These are phyloP conservation scores for Tineola bisselliella DNA, from an alignment of 2,888 invertebrate species.

Conservation along the genomic window DNA sequence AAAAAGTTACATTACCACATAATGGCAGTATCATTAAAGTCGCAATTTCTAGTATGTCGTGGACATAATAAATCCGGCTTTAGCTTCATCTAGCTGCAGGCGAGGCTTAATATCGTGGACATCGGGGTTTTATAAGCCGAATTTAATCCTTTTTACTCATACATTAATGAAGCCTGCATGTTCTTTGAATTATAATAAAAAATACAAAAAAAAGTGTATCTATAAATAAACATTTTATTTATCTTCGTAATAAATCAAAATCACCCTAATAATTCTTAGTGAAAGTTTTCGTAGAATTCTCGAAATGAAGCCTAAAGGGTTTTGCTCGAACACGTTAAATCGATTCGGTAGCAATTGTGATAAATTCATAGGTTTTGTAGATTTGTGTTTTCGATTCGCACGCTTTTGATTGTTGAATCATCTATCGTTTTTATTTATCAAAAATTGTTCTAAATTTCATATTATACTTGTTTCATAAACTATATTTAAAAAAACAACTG, in stretches of 20 bases:
- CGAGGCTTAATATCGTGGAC: slow-evolving; percentile 42
- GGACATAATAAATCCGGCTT: neutral
- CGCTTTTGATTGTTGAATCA: neutral
- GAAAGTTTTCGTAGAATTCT: neutral
- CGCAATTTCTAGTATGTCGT: neutral
- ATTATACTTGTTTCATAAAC: no score
- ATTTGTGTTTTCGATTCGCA: neutral
- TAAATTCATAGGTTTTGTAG: neutral
- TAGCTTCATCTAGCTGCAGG: slow-evolving; percentile 3
- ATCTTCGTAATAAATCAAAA: neutral
- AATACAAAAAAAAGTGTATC: neutral
- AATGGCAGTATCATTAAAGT: neutral
- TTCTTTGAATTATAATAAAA: neutral
- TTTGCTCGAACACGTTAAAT: neutral
- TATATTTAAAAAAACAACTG: neutral
- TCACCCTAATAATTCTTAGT: neutral
- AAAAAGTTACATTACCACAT: neutral
- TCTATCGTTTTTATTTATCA: neutral
- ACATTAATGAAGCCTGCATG: neutral
- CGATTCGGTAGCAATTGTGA: neutral
- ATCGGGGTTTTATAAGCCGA: slow-evolving; percentile 35
- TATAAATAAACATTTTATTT: neutral
- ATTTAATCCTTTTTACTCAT: slow-evolving; percentile 13
- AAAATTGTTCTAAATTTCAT: no score
- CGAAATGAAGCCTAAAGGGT: neutral